phyloP scores from a whole-genome alignment of 37 sponge, comb jelly and placozoan genomes.

The Beroe forskalii region DNA sequence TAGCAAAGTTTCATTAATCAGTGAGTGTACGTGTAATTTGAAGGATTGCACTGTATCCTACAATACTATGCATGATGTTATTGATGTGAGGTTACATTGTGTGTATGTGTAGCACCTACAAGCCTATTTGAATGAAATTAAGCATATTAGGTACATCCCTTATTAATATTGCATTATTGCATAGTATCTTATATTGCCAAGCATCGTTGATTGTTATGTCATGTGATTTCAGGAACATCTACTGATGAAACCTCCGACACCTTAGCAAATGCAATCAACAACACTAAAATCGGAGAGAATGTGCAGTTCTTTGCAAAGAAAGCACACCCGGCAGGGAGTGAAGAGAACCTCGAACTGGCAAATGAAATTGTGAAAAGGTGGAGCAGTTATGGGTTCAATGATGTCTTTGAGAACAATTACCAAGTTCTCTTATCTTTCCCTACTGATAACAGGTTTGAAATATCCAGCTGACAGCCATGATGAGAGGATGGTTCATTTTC shows the following conservation, averaged over 20 bases:
- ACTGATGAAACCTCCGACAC: neutral
- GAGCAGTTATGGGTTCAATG: neutral
- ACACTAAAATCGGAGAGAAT: neutral
- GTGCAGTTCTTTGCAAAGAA: neutral
- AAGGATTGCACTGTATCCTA: too few relatives aligned
- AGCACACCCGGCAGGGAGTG: neutral
- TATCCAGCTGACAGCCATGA: too few relatives aligned
- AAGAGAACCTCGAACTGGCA: neutral
- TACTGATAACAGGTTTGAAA: neutral
- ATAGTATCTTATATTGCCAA: neutral
- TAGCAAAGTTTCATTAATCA: too few relatives aligned
- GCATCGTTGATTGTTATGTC: neutral
- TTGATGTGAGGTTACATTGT: too few relatives aligned
- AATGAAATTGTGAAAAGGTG: neutral
- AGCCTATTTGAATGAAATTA: too few relatives aligned
- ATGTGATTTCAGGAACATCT: neutral
- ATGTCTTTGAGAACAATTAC: neutral
- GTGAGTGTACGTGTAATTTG: too few relatives aligned
- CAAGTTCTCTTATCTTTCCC: neutral
- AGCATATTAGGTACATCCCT: too few relatives aligned
- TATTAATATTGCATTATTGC: neutral
- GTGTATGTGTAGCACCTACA: too few relatives aligned
- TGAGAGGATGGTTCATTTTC: too few relatives aligned
- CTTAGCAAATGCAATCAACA: neutral
- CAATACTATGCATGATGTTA: too few relatives aligned